Conservation (phyloP, 2,888 invertebrate species). For the Sphecodes monilicornis region DNA sequence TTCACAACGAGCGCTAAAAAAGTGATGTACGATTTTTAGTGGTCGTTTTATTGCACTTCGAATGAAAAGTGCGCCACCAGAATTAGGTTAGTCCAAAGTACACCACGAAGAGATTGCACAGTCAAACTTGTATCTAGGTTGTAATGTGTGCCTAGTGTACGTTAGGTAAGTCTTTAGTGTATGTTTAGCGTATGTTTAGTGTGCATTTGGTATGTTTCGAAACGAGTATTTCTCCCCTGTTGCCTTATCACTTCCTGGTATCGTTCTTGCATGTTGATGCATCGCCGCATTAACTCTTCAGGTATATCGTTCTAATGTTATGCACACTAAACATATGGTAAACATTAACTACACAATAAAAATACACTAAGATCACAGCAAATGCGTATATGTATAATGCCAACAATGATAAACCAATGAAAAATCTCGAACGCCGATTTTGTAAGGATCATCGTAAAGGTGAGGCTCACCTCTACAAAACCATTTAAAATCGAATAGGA, state of each 20-base stretch:
- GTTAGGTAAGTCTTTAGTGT: neutral
- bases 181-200: neutral
- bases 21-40: neutral
- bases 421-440: neutral
- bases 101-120: neutral
- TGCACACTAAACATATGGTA: neutral
- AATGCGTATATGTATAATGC: neutral
- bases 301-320: neutral
- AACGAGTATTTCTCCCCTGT: neutral
- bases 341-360: neutral
- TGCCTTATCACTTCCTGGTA: neutral
- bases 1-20: neutral
- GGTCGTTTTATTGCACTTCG: neutral
- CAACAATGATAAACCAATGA: neutral
- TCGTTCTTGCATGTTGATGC: conserved; percentile 3
- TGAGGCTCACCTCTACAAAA: neutral
- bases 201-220: neutral
- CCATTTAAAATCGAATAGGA: neutral
- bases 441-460: neutral
- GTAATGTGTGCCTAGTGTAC: neutral
- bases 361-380: neutral
- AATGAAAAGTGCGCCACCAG: neutral
- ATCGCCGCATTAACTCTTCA: neutral
- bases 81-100: neutral
- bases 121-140: neutral